Base-by-base conservation (phyloP, 2,797 vertebrate species). In the Anguilla obscura region DNA sequence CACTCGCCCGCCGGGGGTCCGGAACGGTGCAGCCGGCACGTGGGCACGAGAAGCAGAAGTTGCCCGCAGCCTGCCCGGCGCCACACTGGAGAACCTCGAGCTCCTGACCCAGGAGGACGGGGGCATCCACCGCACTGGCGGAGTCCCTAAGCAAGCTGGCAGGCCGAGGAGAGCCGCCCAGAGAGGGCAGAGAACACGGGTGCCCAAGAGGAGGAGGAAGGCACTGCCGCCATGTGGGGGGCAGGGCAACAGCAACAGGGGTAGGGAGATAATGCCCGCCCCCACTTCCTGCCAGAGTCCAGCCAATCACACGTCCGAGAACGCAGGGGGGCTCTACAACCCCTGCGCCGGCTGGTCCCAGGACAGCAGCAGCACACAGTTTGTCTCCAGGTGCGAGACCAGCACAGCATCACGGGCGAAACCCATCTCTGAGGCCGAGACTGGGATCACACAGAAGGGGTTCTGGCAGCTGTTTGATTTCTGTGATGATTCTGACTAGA, bases 391-490 rank as follows among this genome's bases (percentile, higher is more conserved):
- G 30, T 76, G 90, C 6, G 91, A 96, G 87, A 92, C 89, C 1
- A 89, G 92, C 86, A 92, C 91, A 1, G 30, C 88, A 58, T 93
- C 89, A 87, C 94, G 93, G 92, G 94, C 96, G 36, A 91, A 88
- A 14, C 45, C 89, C 24, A 87, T 90, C 21, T 27, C 85, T 48
- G 85, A 92, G 84, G 82, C 90, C 56, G 91, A 89, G 18, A 27
- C 40, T 24, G 86, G 27, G 56, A 88, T 85, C n/a, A 58, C 89
- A 50, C 88, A 86, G 69, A 90, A 86, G 88, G 88, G 91, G 88
- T 69, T 95, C 66, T 96, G 94, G 96, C 92, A 95, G 83, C 87
- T 96, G 87, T 96, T 97, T 94, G 93, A 94, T 86, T 92, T 92
- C 60, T 91, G 89, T 54, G 88, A 86, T 45, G 92, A 95, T 79